Percentiles rank a stretch among this genome's conserved stretches.
These are phyloP conservation scores for Amiota mariae DNA, from an alignment of 2,888 invertebrate genomes.

Conservation along the genomic window DNA sequence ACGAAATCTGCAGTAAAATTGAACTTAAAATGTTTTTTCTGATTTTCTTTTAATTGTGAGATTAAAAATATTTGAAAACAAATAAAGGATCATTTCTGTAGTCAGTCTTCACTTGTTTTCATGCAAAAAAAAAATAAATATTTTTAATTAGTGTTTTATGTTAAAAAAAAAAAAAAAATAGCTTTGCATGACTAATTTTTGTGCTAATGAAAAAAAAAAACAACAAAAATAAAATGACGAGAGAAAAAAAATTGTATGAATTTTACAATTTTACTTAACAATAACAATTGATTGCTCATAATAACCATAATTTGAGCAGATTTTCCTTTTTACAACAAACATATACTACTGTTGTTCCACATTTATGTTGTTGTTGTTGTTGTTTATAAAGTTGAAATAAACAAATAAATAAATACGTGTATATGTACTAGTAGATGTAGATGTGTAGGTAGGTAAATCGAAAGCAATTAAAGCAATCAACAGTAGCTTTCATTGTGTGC, in stretches of 20 bases:
- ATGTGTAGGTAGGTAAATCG: neutral
- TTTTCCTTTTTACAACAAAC: neutral
- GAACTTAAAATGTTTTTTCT: too few species aligned
- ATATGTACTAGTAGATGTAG: too few species aligned
- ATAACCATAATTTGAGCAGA: constrained; percentile 7
- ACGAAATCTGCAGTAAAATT: too few species aligned
- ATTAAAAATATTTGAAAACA: too few species aligned
- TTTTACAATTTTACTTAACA: neutral
- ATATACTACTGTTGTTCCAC: neutral
- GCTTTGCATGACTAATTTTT: constrained; percentile 1
- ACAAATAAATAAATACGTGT: neutral
- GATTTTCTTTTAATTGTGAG: too few species aligned
- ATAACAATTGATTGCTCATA: neutral
- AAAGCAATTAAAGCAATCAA: constrained; percentile 54
- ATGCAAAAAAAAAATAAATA: too few species aligned
- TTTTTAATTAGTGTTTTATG: too few species aligned
- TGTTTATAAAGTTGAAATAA: neutral
- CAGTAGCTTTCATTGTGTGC: constrained; percentile 27
- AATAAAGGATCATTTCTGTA: too few species aligned
- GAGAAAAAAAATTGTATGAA: neutral
- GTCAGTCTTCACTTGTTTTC: too few species aligned
- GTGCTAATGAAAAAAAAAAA: neutral
- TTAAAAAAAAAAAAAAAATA: neutral
- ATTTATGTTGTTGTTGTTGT: neutral
- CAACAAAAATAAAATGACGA: neutral